Conservation (phyloP, 2,113 vertebrate genomes). For the Anoura caudifer region DNA sequence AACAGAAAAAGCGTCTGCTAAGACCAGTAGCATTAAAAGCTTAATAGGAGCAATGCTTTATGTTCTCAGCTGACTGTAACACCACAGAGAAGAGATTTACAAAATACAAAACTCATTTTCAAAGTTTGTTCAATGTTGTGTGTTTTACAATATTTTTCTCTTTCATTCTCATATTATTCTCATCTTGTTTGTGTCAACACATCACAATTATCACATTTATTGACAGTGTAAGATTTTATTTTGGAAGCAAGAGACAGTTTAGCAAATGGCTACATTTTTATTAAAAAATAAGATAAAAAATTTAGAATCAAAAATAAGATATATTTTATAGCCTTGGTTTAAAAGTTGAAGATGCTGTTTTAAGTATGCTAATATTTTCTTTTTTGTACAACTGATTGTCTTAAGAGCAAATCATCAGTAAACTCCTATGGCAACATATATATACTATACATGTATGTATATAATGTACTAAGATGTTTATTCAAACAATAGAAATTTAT, state of each 20-base stretch:
- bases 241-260: not conserved
- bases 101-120: conserved; percentile 65
- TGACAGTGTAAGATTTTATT: conserved; percentile 63
- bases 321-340: not conserved
- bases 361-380: not conserved
- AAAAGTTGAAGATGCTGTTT: not conserved
- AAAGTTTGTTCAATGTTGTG: conserved; percentile 41
- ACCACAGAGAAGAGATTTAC: conserved; percentile 17
- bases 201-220: conserved; percentile 56
- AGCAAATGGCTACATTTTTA: conserved; percentile 19
- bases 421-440: not conserved
- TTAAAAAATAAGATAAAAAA: conserved; percentile 4
- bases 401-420: not conserved
- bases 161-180: conserved; percentile 40
- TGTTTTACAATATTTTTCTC: not conserved
- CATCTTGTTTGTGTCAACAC: conserved; percentile 29
- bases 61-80: conserved; percentile 38
- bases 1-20: conserved; percentile 66
- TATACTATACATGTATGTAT: not conserved
- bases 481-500: not conserved
- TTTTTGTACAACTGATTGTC: not conserved
- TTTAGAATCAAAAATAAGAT: not conserved
- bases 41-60: conserved; percentile 62
- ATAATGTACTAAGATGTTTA: not conserved
- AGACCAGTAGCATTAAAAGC: conserved; percentile 64